phyloP scores from a whole-genome alignment of 2,113 vertebrate genomes.

The Heloderma charlesbogerti region DNA sequence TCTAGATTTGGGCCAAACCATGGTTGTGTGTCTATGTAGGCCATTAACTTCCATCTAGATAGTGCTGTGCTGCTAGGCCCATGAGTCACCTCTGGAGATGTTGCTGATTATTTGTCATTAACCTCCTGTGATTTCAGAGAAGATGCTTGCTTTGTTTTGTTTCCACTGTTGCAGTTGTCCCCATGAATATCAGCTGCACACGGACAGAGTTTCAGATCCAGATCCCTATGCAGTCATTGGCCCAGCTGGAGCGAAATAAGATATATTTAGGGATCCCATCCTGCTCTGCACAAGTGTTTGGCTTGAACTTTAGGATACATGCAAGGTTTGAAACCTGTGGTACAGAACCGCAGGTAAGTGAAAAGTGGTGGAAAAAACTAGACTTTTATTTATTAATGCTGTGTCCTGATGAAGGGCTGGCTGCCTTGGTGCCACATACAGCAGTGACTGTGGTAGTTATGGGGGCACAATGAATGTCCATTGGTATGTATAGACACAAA shows the following conservation, averaged over 20 bases:
- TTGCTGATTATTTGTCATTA: not conserved
- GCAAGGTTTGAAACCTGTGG: constrained; percentile 93
- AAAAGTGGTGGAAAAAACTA: rapidly evolving
- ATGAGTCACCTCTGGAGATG: not conserved
- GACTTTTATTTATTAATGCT: not conserved
- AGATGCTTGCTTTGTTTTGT: not conserved
- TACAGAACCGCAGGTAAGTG: constrained; percentile 88
- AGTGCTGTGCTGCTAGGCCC: not conserved
- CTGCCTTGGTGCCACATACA: not conserved
- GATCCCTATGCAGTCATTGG: constrained; percentile 85
- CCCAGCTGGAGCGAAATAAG: constrained; percentile 86
- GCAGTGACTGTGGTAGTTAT: not conserved
- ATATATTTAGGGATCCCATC: constrained; percentile 91
- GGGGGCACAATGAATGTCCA: not conserved
- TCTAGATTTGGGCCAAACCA: not conserved
- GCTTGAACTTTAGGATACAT: constrained; percentile 88
- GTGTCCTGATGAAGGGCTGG: not conserved
- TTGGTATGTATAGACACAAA: not conserved
- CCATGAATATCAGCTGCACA: constrained; percentile 94
- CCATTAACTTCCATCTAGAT: not conserved
- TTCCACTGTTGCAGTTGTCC: constrained; percentile 83
- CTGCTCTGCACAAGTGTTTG: constrained; percentile 86
- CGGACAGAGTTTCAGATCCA: constrained; percentile 95
- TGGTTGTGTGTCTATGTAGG: not conserved
- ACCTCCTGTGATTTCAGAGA: not conserved